Evolutionary conservation across 2,113 vertebrate species (phyloP).

Genomic region (Columba livia): DNA sequence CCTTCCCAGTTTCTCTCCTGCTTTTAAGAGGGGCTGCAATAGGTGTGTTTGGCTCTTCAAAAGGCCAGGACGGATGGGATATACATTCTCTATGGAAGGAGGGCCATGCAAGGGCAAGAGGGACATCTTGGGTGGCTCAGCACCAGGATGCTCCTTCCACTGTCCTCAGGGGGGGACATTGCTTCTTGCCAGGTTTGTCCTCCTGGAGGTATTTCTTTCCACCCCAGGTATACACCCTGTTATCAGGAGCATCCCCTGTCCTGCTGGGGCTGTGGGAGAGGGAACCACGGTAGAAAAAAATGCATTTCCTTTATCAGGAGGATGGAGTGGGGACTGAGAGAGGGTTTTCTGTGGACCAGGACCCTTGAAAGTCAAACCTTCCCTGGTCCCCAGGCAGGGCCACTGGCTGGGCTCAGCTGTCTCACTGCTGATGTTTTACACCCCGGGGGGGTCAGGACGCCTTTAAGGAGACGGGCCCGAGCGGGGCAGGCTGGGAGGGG

Average conservation of each 20-base stretch:
- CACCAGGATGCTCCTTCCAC: background rate
- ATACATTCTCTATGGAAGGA: fast-evolving
- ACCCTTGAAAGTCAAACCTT: background rate
- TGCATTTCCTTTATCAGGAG: background rate
- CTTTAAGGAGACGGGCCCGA: background rate
- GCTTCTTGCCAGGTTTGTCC: background rate
- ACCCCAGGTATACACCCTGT: fast-evolving
- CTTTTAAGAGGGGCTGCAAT: background rate
- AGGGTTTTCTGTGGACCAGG: background rate
- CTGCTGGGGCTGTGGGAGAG: fast-evolving
- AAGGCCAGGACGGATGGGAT: background rate
- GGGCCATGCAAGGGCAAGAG: background rate
- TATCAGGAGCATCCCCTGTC: background rate
- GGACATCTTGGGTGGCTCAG: background rate
- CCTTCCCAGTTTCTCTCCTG: background rate
- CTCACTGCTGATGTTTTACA: no score
- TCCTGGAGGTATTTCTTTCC: background rate
- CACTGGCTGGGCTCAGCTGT: background rate
- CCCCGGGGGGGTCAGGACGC: background rate
- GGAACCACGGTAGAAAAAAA: background rate
- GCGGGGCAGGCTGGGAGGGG: fast-evolving
- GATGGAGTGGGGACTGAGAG: background rate
- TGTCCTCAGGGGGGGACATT: fast-evolving
- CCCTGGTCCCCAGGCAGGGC: background rate
- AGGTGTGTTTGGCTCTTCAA: background rate